Base-by-base conservation (phyloP, 2,113 vertebrate species). In the Gavialis gangeticus region DNA sequence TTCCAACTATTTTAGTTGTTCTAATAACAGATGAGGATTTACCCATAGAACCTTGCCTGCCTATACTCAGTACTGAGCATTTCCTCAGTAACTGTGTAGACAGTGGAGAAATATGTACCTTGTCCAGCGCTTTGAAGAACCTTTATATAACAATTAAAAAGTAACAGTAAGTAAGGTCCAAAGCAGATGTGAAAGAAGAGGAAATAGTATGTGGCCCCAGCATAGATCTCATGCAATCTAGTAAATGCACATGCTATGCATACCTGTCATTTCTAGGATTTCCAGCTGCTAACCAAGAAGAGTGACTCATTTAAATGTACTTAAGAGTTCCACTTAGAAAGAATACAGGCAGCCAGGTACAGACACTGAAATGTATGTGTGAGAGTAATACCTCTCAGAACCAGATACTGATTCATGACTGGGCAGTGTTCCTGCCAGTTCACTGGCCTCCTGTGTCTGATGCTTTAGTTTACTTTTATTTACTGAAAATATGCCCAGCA, bases 371-470 rank as follows among this genome's bases (percentile, higher is more conserved):
- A 94, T 75, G 89, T 91, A 94, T 83, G 75, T 92, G 81, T 93
- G 95, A 92, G 93, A 96, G 96, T 87, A 93, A 78, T 86, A 85
- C 92, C 83, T 96, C 96, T 96, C 95, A 79, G 87, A 96, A 93
- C 64, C 71, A 92, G 75, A 85, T 67, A 17, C 60, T 28, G 81
- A 34, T 93, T 95, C 3, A 34, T 95, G 92, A 83, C 84, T 78
- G 88, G 66, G 57, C 69, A 85, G 9, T 66, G 16, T 60, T 79
- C 85, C 3, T 79, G 92, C 87, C 96, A 96, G 55, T 2, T 92
- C 89, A 69, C 57, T 82, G 1, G 1, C 83, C 28, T 79, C 2
- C 0, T 1, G 60, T 2, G 22, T 57, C 2, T 34, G 69, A 75
- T 54, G 80, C 46, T 6, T 46, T 46, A 59, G 58, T 59, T 59